Conservation (phyloP, 2,888 invertebrate genomes). For the Latrodectus hesperus region DNA sequence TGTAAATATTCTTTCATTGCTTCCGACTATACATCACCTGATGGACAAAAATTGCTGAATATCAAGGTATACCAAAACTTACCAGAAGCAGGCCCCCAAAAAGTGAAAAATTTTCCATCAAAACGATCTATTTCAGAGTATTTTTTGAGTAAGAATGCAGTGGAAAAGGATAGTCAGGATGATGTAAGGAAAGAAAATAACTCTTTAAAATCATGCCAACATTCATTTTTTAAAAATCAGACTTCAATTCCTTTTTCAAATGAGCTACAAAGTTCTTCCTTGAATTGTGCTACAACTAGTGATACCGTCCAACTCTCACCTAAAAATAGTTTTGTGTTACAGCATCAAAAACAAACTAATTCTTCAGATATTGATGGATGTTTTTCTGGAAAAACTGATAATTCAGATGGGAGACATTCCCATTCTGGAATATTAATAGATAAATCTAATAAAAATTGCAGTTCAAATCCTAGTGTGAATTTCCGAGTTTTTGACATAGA, state of each 20-base stretch:
- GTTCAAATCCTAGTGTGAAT: conserved; percentile 66
- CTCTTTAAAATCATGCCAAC: conserved; percentile 49
- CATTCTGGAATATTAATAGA: conserved; percentile 35
- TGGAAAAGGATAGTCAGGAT: conserved; percentile 44
- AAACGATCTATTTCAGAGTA: conserved; percentile 67
- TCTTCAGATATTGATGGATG: conserved; percentile 13
- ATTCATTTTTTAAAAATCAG: conserved; percentile 50
- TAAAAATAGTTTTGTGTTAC: conserved; percentile 47
- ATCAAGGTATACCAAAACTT: conserved; percentile 60
- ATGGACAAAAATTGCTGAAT: conserved; percentile 59
- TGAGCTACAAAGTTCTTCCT: conserved; percentile 29
- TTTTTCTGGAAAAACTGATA: conserved; percentile 39
- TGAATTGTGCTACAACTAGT: conserved; percentile 14
- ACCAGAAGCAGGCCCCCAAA: conserved; percentile 36
- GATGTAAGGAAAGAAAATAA: conserved; percentile 38
- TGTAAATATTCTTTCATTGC: conserved; percentile 65
- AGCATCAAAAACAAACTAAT: conserved; percentile 19
- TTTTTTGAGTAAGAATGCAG: conserved; percentile 58
- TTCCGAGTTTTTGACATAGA: conserved; percentile 68
- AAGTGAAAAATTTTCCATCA: conserved; percentile 49
- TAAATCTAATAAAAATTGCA: conserved; percentile 40
- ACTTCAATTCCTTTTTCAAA: conserved; percentile 25
- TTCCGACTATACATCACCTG: conserved; percentile 62
- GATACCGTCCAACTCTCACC: conserved; percentile 28
- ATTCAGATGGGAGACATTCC: conserved; percentile 24